Evolutionary conservation across 2,888 invertebrate species (phyloP).

Genomic region (Actias luna): DNA sequence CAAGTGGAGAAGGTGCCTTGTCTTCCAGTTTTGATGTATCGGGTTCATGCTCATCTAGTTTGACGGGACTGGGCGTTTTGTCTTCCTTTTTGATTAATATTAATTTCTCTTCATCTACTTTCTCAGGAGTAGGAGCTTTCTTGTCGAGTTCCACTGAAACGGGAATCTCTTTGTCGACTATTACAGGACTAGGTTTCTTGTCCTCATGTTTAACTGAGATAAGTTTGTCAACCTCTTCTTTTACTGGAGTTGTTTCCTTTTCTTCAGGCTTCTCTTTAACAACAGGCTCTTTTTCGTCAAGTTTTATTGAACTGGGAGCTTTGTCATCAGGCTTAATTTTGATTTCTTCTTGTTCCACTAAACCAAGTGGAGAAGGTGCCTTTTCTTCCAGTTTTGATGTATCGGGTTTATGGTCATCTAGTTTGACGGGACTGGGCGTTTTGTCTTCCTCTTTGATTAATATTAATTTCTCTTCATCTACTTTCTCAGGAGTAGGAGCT

Average conservation of each 20-base stretch:
- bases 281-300: conserved; percentile 16
- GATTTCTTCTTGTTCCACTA: background rate
- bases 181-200: conserved; percentile 6
- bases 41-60: background rate
- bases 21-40: background rate
- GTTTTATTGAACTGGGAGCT: conserved; percentile 11
- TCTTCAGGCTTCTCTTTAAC: background rate
- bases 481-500: too few relatives aligned
- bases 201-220: too few relatives aligned
- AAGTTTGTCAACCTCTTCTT: too few relatives aligned
- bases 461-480: too few relatives aligned
- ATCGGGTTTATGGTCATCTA: conserved; percentile 14
- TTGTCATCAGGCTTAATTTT: conserved; percentile 12
- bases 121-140: background rate
- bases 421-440: conserved; percentile 11
- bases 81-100: background rate
- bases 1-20: too few relatives aligned
- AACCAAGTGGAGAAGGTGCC: too few relatives aligned
- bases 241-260: too few relatives aligned
- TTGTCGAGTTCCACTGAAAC: background rate
- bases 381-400: conserved; percentile 15
- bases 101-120: background rate
- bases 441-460: conserved; percentile 13
- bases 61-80: conserved; percentile 14
- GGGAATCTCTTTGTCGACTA: background rate